Conservation (phyloP, 2,113 vertebrate species). For the Brachyhypopomus occidentalis region DNA sequence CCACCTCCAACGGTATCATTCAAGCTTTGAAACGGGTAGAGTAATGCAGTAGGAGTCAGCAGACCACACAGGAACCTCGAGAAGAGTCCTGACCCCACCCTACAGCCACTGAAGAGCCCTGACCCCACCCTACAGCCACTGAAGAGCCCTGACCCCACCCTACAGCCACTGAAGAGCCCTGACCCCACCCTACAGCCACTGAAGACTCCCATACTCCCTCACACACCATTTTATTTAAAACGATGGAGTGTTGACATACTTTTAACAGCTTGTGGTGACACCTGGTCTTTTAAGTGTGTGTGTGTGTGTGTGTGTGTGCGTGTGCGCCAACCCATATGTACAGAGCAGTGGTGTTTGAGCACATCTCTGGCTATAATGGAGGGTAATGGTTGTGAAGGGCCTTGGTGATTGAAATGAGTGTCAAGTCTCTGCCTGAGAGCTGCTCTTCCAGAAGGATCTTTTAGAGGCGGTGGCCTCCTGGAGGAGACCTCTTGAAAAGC, state of each 20-base stretch:
- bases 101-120: slow-evolving; percentile 41
- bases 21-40: slow-evolving; percentile 44
- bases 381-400: slow-evolving; percentile 57
- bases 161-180: too few relatives aligned
- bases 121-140: too few relatives aligned
- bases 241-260: slow-evolving; percentile 56
- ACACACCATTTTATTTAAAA: slow-evolving; percentile 47
- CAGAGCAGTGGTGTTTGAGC: slow-evolving; percentile 42
- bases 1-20: slow-evolving; percentile 31
- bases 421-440: slow-evolving; percentile 41
- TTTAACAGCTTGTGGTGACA: slow-evolving; percentile 50
- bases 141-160: too few relatives aligned
- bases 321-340: slow-evolving; percentile 6
- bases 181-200: too few relatives aligned
- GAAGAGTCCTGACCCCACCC: slow-evolving; percentile 55
- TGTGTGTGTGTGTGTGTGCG: too few relatives aligned
- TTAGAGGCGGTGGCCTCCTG: slow-evolving; percentile 40
- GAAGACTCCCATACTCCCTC: slow-evolving; percentile 34
- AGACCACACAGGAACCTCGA: slow-evolving; percentile 43
- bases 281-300: slow-evolving; percentile 39
- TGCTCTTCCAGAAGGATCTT: slow-evolving; percentile 39
- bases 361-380: slow-evolving; percentile 47
- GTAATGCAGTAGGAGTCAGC: slow-evolving; percentile 51
- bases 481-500: slow-evolving; percentile 4
- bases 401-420: slow-evolving; percentile 47